phyloP scores from a whole-genome alignment of 2,113 vertebrate species.

The Tragulus kanchil region DNA sequence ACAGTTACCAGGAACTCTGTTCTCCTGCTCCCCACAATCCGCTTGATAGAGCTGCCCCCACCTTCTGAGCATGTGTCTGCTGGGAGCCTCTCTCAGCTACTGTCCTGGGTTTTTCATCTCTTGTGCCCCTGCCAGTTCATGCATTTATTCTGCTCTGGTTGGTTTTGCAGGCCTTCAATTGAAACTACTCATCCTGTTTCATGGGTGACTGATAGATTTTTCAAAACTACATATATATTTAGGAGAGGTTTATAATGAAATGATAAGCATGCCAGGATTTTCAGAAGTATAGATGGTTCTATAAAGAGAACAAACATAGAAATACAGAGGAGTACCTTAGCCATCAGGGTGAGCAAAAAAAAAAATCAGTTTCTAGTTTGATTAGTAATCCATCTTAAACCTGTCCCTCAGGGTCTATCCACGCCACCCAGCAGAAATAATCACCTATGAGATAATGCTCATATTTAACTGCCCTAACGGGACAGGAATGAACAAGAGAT shows the following conservation, averaged over 20 bases:
- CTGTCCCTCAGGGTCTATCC: neutral
- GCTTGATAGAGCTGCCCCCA: rapidly evolving
- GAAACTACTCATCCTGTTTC: slow-evolving; percentile 40
- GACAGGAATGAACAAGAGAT: neutral
- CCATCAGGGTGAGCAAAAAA: neutral
- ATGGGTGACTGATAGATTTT: neutral
- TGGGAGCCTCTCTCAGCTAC: neutral
- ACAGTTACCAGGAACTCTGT: neutral
- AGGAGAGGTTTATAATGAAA: slow-evolving; percentile 24
- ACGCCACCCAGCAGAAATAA: neutral
- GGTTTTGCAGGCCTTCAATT: neutral
- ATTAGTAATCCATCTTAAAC: neutral
- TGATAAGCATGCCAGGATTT: neutral
- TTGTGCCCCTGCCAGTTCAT: neutral
- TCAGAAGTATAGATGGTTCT: slow-evolving; percentile 43
- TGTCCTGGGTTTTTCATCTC: neutral
- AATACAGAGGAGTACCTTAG: neutral
- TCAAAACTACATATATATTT: slow-evolving; percentile 3
- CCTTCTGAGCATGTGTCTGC: neutral
- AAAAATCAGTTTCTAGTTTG: neutral
- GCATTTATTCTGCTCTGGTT: neutral
- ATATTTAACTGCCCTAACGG: neutral
- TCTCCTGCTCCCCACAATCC: neutral
- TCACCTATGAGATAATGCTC: neutral
- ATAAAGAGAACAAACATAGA: slow-evolving; percentile 34